Conservation (phyloP, 2,113 vertebrate genomes). For the Amazona guildingii region DNA sequence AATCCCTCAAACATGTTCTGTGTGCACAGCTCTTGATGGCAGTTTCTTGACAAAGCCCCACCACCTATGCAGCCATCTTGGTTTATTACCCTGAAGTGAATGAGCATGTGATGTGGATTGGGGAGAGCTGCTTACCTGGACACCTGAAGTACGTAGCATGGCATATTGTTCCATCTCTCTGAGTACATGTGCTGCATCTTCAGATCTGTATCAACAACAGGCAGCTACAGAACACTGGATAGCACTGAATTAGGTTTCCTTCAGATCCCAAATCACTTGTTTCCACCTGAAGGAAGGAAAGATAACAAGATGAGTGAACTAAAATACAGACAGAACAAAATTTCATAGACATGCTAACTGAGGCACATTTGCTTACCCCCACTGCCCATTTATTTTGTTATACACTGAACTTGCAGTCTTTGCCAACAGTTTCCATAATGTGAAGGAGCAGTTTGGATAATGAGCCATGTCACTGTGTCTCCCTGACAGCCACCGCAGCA, state of each 20-base stretch:
- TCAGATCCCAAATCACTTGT: not conserved
- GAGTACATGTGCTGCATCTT: not conserved
- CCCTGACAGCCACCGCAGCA: not conserved
- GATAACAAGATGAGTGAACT: not conserved
- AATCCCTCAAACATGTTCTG: not conserved
- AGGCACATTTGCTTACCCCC: not conserved
- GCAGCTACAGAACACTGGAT: not conserved
- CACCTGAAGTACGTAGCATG: not conserved
- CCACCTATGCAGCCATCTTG: fast-evolving
- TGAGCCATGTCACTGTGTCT: not conserved
- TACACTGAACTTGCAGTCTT: not conserved
- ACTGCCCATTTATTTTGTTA: not conserved
- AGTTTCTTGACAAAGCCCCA: not conserved
- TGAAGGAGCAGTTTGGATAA: not conserved
- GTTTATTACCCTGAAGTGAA: not conserved
- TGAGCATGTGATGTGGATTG: not conserved
- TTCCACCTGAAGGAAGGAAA: not conserved
- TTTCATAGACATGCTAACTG: not conserved
- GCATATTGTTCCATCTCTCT: not conserved
- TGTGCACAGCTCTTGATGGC: not conserved
- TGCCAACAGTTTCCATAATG: not conserved
- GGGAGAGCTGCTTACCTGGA: not conserved
- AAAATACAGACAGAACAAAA: not conserved
- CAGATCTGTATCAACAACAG: not conserved
- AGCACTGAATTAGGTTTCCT: not conserved